Percentiles rank a stretch among this genome's conserved stretches.
Evolutionary conservation across 2,113 vertebrate species (phyloP).

Genomic region (Phainopepla nitens): DNA sequence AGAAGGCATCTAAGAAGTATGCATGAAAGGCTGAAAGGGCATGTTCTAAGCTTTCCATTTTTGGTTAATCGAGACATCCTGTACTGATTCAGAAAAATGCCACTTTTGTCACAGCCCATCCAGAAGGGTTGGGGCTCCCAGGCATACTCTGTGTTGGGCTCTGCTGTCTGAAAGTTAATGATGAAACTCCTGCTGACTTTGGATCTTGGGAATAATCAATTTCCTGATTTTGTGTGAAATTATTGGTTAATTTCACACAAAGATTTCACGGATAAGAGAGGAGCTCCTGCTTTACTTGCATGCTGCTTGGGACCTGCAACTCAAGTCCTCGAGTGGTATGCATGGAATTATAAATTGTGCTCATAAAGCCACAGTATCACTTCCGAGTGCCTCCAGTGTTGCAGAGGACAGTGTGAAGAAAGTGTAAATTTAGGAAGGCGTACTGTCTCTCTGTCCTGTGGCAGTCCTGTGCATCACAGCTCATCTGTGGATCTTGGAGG

Average conservation of each 20-base stretch:
- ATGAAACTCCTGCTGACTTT: background rate
- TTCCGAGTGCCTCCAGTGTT: background rate
- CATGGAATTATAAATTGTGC: background rate
- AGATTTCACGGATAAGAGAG: background rate
- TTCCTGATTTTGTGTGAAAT: background rate
- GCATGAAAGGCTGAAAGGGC: conserved; percentile 80
- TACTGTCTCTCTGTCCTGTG: accelerated
- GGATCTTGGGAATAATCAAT: too few relatives aligned
- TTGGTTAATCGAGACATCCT: background rate
- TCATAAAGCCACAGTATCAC: background rate
- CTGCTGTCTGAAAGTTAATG: background rate
- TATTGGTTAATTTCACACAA: background rate
- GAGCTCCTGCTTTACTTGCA: background rate
- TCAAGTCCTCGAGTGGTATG: background rate
- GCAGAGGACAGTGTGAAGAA: background rate
- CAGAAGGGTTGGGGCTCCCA: background rate
- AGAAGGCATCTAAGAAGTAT: conserved; percentile 81
- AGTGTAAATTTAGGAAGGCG: background rate
- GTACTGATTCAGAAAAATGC: background rate
- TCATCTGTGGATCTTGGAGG: background rate
- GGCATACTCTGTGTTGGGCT: background rate
- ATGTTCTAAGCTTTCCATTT: conserved; percentile 74
- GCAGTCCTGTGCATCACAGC: accelerated
- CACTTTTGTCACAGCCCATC: background rate
- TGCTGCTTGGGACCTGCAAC: background rate